These are phyloP conservation scores for Elachura formosa DNA, from an alignment of 2,113 vertebrate genomes.

Conservation along the genomic window DNA sequence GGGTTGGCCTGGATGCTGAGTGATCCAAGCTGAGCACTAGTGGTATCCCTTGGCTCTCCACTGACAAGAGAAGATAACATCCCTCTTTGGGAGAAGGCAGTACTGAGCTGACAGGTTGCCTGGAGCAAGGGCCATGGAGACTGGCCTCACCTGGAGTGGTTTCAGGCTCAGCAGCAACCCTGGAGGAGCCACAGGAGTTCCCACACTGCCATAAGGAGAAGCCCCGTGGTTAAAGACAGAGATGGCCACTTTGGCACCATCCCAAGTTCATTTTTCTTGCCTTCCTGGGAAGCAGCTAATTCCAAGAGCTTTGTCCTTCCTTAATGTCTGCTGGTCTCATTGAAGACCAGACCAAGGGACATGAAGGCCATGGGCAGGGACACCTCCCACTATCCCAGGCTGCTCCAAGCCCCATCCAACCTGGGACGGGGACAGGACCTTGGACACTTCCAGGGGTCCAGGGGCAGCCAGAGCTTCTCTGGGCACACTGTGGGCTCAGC, in stretches of 20 bases:
- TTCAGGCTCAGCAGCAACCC: not conserved
- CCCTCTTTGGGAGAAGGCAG: not conserved
- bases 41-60: not conserved
- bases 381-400: rapidly evolving
- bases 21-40: not conserved
- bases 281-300: not conserved
- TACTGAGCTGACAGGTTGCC: not conserved
- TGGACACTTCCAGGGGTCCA: not conserved
- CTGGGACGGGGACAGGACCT: too few species aligned
- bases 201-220: rapidly evolving
- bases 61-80: not conserved
- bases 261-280: not conserved
- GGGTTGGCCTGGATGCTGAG: not conserved
- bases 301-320: not conserved
- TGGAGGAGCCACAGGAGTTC: not conserved
- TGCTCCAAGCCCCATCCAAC: not conserved
- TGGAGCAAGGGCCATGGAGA: not conserved
- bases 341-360: too few species aligned
- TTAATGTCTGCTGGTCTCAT: not conserved
- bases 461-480: not conserved
- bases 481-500: rapidly evolving
- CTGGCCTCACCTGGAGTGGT: not conserved
- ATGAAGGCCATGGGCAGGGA: not conserved
- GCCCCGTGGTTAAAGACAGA: not conserved
- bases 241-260: not conserved